These are phyloP conservation scores for Metridium senile DNA, from an alignment of 92 coral and sea anemone genomes.

Conservation along the genomic window DNA sequence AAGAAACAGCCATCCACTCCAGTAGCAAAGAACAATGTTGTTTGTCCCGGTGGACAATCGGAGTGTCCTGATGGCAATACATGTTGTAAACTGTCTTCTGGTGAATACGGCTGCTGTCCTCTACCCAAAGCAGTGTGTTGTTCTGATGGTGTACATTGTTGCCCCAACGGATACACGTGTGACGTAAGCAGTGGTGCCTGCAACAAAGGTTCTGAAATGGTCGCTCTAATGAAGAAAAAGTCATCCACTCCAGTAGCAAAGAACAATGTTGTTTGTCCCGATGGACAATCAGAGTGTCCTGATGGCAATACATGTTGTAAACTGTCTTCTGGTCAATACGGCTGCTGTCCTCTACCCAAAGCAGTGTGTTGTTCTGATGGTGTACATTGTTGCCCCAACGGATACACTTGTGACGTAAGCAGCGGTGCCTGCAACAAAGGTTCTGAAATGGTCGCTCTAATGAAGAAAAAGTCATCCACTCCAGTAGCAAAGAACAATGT, in stretches of 20 bases:
- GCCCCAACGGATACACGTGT: neutral
- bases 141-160: neutral
- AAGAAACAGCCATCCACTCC: constrained; percentile 41
- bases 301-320: neutral
- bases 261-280: constrained; percentile 8
- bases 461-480: neutral
- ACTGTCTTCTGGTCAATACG: neutral
- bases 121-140: neutral
- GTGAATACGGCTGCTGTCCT: neutral
- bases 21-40: constrained; percentile 1
- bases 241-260: neutral
- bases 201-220: neutral
- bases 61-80: neutral
- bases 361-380: neutral
- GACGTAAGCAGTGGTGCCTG: neutral
- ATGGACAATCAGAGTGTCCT: neutral
- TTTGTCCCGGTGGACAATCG: neutral
- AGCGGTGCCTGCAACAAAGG: neutral
- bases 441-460: neutral
- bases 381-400: neutral
- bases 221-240: neutral
- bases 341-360: neutral
- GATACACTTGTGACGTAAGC: neutral
- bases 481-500: neutral
- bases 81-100: neutral